These are phyloP conservation scores for Raillietiella orientalis DNA, from an alignment of 2,888 invertebrate species.

Conservation along the genomic window DNA sequence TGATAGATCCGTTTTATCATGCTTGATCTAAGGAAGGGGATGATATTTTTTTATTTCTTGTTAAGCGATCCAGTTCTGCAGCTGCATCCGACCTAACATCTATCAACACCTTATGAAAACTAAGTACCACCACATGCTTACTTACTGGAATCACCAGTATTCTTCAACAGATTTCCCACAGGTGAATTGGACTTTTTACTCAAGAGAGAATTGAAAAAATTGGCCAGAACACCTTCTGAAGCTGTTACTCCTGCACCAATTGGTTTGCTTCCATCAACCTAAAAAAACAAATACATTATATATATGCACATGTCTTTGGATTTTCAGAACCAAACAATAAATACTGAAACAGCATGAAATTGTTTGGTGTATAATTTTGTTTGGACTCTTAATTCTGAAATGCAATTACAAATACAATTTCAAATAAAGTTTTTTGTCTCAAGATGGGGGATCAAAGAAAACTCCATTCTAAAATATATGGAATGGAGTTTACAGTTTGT, in stretches of 20 bases:
- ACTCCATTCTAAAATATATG: too few relatives aligned
- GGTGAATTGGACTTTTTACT: constrained; percentile 56
- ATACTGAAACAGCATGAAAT: too few relatives aligned
- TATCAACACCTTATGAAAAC: too few relatives aligned
- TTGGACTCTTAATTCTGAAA: too few relatives aligned
- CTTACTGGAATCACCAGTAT: background rate
- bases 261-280: constrained; percentile 40
- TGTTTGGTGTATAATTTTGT: too few relatives aligned
- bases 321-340: too few relatives aligned
- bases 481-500: too few relatives aligned
- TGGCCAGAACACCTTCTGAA: constrained; percentile 76
- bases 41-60: constrained; percentile 24
- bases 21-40: background rate
- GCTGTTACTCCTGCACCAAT: constrained; percentile 28
- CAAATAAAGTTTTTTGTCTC: too few relatives aligned
- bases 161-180: background rate
- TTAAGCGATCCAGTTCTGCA: constrained; percentile 63
- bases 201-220: constrained; percentile 88
- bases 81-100: constrained; percentile 37
- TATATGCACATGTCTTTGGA: constrained; percentile 2
- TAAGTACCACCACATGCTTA: too few relatives aligned
- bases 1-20: too few relatives aligned
- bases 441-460: too few relatives aligned
- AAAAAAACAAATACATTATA: constrained; percentile 7
- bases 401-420: too few relatives aligned